Percentiles rank a stretch among this genome's conserved stretches.
These are phyloP conservation scores for Tyto alba DNA, from an alignment of 2,113 vertebrate genomes.

Conservation along the genomic window DNA sequence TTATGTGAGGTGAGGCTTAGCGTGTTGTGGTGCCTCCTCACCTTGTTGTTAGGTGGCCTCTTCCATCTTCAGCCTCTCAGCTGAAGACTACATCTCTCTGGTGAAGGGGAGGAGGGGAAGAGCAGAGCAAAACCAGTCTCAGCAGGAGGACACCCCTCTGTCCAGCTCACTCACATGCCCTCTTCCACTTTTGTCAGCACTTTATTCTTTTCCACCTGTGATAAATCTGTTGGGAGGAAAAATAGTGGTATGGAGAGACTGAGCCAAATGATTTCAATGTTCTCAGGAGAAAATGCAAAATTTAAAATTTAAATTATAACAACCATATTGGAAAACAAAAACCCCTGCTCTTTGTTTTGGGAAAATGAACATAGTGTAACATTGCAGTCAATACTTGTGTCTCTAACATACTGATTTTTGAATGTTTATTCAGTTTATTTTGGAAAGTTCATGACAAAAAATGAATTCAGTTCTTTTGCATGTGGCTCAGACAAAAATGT, in stretches of 20 bases:
- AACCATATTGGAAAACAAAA: neutral
- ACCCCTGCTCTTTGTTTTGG: neutral
- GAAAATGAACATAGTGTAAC: neutral
- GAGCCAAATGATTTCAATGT: neutral
- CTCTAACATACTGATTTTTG: neutral
- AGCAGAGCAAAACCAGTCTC: neutral
- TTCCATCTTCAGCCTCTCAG: neutral
- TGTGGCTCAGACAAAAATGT: neutral
- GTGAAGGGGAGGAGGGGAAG: neutral
- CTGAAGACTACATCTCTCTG: neutral
- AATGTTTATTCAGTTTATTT: neutral
- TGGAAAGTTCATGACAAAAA: neutral
- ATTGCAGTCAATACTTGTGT: neutral
- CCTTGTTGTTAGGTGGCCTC: neutral
- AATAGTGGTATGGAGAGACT: neutral
- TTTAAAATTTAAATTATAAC: neutral
- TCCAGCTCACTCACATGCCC: accelerated
- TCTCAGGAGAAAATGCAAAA: neutral
- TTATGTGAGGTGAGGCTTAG: neutral
- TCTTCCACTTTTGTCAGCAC: neutral
- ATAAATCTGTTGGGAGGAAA: neutral
- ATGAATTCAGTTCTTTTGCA: neutral
- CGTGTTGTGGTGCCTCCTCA: neutral
- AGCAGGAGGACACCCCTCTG: neutral
- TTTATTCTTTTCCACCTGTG: neutral